phyloP scores from a whole-genome alignment of 1,140 invertebrate genomes.

The Philotrypesis tridentata region DNA sequence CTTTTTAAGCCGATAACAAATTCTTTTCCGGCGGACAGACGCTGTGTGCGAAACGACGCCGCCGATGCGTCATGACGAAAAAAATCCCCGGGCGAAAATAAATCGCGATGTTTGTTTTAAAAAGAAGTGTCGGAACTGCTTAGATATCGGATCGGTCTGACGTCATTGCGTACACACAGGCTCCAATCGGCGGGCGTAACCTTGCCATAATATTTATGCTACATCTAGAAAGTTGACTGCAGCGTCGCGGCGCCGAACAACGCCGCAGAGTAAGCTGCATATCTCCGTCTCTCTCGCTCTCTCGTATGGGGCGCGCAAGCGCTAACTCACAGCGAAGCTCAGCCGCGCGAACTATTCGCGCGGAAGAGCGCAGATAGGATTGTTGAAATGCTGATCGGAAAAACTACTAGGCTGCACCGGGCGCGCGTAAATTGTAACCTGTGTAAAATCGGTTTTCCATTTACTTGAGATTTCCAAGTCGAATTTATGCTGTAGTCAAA shows the following conservation, averaged over 20 bases:
- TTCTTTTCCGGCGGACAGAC: background rate
- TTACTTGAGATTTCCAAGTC: slow-evolving; percentile 24
- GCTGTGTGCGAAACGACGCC: too few relatives aligned
- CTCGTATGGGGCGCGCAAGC: background rate
- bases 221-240: background rate
- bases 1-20: too few relatives aligned
- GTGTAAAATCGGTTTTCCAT: slow-evolving; percentile 43
- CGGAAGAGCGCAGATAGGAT: slow-evolving; percentile 51
- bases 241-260: slow-evolving; percentile 31
- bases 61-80: background rate
- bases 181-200: slow-evolving; percentile 15
- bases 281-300: background rate
- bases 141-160: slow-evolving; percentile 32
- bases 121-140: background rate
- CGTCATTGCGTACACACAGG: slow-evolving; percentile 47
- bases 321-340: slow-evolving; percentile 7
- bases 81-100: slow-evolving; percentile 20
- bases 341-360: slow-evolving; percentile 30
- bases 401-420: slow-evolving; percentile 3
- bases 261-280: background rate
- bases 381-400: slow-evolving; percentile 49
- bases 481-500: background rate
- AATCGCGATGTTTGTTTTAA: slow-evolving; percentile 36
- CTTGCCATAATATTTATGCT: slow-evolving; percentile 56
- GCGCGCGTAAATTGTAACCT: slow-evolving; percentile 16